Percentiles rank a stretch among this genome's conserved stretches.
These are phyloP conservation scores for Slavum lentiscoides DNA, from an alignment of 2,888 invertebrate genomes.

Conservation along the genomic window DNA sequence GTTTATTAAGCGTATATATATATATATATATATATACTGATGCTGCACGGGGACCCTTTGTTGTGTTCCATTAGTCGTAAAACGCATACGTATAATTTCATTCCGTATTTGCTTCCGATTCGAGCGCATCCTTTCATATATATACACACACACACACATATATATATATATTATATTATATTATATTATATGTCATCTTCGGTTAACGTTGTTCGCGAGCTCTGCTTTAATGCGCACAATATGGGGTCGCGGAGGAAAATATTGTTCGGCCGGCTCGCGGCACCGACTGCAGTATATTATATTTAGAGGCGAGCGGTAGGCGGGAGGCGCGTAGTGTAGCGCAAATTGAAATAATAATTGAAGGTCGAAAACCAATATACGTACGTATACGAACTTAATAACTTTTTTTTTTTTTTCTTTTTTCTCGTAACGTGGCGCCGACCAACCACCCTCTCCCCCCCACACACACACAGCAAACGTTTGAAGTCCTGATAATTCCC, in stretches of 20 bases:
- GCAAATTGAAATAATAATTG: slow-evolving; percentile 10
- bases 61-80: slow-evolving; percentile 53
- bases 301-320: background rate
- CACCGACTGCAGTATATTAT: too few relatives aligned
- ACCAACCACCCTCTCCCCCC: too few relatives aligned
- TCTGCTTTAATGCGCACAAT: background rate
- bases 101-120: slow-evolving; percentile 52
- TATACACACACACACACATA: too few relatives aligned
- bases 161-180: too few relatives aligned
- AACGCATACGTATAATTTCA: slow-evolving; percentile 52
- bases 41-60: slow-evolving; percentile 29
- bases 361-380: slow-evolving; percentile 47
- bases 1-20: background rate
- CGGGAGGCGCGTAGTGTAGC: background rate
- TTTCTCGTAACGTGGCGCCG: too few relatives aligned
- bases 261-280: slow-evolving; percentile 34
- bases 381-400: too few relatives aligned
- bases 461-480: too few relatives aligned
- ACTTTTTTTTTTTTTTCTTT: too few relatives aligned
- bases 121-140: slow-evolving; percentile 45
- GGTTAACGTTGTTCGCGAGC: slow-evolving; percentile 35
- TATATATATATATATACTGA: slow-evolving; percentile 2
- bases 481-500: too few relatives aligned
- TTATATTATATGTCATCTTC: slow-evolving; percentile 46
- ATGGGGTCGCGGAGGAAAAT: background rate